Evolutionary conservation across 2,797 vertebrate genomes (phyloP).

Genomic region (Coreius guichenoti): DNA sequence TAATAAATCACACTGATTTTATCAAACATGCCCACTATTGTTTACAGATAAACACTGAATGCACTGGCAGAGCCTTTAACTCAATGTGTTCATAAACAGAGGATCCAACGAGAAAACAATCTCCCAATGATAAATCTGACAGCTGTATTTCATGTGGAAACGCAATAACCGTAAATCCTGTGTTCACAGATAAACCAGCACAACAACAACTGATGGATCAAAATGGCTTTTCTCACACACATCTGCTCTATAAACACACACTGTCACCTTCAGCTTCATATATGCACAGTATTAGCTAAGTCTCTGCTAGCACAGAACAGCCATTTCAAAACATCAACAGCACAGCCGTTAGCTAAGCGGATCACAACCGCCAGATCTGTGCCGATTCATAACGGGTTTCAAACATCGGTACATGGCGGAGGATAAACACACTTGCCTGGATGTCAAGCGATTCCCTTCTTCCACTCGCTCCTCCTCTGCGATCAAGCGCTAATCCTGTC

Average conservation of each 20-base stretch:
- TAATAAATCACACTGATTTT: background rate
- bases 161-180: background rate
- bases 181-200: background rate
- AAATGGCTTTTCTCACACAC: slow-evolving; percentile 35
- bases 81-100: too few relatives aligned
- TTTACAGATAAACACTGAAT: background rate
- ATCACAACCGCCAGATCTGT: slow-evolving; percentile 1
- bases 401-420: slow-evolving; percentile 44
- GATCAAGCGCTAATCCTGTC: slow-evolving; percentile 91
- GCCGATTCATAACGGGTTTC: background rate
- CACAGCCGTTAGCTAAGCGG: slow-evolving; percentile 43
- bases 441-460: slow-evolving; percentile 71
- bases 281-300: background rate
- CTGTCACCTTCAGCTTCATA: slow-evolving; percentile 16
- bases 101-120: background rate
- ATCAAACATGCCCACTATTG: background rate
- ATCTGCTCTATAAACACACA: background rate
- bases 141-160: background rate
- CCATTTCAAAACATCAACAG: slow-evolving; percentile 50
- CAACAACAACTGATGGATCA: slow-evolving; percentile 20
- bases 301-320: slow-evolving; percentile 3
- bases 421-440: slow-evolving; percentile 87
- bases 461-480: slow-evolving; percentile 34
- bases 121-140: background rate
- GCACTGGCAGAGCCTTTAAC: background rate